Evolutionary conservation across 2,797 vertebrate species (phyloP).

Genomic region (Peromyscus aztecus): DNA sequence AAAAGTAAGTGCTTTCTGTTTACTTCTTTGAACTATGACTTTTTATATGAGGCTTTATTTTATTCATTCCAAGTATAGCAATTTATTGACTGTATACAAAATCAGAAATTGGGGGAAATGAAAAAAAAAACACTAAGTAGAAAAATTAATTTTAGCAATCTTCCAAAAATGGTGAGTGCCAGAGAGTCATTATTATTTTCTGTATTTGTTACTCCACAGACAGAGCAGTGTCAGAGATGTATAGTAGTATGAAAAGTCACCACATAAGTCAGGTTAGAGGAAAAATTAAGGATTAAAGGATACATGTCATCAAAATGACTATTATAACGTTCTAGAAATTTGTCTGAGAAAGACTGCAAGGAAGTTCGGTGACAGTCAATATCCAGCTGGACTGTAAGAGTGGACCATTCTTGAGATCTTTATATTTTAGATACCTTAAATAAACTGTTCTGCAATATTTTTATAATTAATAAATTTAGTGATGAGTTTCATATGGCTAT

Average conservation of each 20-base stretch:
- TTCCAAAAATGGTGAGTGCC: neutral
- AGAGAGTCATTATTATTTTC: slow-evolving; percentile 24
- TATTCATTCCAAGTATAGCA: neutral
- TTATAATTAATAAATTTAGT: neutral
- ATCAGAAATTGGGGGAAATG: neutral
- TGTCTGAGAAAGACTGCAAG: neutral
- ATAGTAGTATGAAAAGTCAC: neutral
- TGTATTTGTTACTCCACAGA: slow-evolving; percentile 3
- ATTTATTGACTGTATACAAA: neutral
- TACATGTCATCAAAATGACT: neutral
- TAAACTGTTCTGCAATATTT: neutral
- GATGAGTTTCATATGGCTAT: neutral
- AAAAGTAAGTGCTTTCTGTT: slow-evolving; percentile 52
- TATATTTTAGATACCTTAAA: neutral
- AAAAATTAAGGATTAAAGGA: neutral
- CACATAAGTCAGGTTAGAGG: neutral
- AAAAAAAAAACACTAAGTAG: neutral
- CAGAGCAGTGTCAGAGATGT: neutral
- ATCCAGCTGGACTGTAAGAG: neutral
- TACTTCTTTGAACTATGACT: neutral
- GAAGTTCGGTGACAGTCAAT: neutral
- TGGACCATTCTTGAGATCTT: neutral
- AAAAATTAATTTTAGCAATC: slow-evolving; percentile 24
- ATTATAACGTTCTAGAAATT: neutral
- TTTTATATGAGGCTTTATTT: slow-evolving; percentile 22